Base-by-base conservation (phyloP, 2,113 vertebrate species). In the Oryzias curvinotus region DNA sequence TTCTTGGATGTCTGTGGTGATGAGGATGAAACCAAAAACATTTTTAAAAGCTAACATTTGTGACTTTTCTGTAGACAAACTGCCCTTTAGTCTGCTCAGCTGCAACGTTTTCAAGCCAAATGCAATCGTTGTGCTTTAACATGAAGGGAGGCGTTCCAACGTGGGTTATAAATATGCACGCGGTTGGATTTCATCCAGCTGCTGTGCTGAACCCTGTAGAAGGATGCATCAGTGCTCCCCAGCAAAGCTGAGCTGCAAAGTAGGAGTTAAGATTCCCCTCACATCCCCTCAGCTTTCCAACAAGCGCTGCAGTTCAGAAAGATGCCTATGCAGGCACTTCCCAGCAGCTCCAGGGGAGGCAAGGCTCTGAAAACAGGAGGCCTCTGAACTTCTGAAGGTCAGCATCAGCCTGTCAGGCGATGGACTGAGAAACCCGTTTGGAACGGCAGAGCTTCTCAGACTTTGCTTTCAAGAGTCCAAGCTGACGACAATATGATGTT, bases 301-400 rank as follows among this genome's bases (percentile, higher is more conserved):
- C 45, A 42, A 14, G 18, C 54, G 3, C 19, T 43, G 54, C 36
- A 47, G 17, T 30, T 48, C 44, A 26, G 17, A 18, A 49, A 60
- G 57, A 21, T 49, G 46, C 57, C 48, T 19, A 30, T 21, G 26
- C 18, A 16, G 26, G 57, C 45, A 21, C 19, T 60, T 60, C n/a
- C n/a, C 57, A 49, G 46, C n/a, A 36, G 45, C 57, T 48, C 10
- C 1, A 30, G 45, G 56, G 23, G 25, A 49, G 14, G 12, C 1
- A 59, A 59, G 17, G 47, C 30, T 48, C 17, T 48, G 25, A 48
- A 59, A 48, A 57, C n/a, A 5, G 47, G 57, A 18, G 21, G 17
- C 45, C 14, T 48, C 44, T 30, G 57, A 25, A 48, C 57, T 43
- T 19, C 17, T 45, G 7, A 45, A 59, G 57, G 44, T 59, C 57